Percentiles rank a stretch among this genome's conserved stretches.
These are phyloP conservation scores for Menidia beryllina DNA, from an alignment of 2,113 vertebrate species.

Conservation along the genomic window DNA sequence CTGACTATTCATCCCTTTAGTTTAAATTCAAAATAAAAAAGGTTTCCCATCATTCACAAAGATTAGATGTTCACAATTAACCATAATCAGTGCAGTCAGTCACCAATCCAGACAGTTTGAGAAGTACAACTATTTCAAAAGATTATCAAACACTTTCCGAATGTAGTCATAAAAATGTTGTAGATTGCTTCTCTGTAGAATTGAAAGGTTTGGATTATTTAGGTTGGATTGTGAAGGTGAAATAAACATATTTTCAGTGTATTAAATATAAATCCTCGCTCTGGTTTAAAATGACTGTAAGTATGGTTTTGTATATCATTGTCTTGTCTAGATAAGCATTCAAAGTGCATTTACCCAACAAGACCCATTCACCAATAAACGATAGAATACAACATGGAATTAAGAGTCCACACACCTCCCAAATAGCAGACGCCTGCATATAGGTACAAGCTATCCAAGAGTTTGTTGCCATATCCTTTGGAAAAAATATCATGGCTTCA, in stretches of 20 bases:
- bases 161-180: not conserved
- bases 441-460: not conserved
- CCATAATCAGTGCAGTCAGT: not conserved
- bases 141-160: not conserved
- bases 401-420: no score
- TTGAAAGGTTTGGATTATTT: not conserved
- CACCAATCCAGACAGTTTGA: slow-evolving; percentile 4
- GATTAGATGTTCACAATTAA: not conserved
- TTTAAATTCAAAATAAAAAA: slow-evolving; percentile 21
- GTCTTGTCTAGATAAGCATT: no score
- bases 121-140: not conserved
- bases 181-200: not conserved
- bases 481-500: not conserved
- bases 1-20: slow-evolving; percentile 24
- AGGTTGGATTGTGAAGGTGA: not conserved
- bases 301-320: no score
- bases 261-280: not conserved
- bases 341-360: no score
- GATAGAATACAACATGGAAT: no score
- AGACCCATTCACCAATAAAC: no score
- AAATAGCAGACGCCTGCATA: no score
- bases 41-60: not conserved
- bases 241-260: not conserved
- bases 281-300: not conserved
- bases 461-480: not conserved